Conservation (phyloP, 2,888 invertebrate species). For the Cheilosia grossa region DNA sequence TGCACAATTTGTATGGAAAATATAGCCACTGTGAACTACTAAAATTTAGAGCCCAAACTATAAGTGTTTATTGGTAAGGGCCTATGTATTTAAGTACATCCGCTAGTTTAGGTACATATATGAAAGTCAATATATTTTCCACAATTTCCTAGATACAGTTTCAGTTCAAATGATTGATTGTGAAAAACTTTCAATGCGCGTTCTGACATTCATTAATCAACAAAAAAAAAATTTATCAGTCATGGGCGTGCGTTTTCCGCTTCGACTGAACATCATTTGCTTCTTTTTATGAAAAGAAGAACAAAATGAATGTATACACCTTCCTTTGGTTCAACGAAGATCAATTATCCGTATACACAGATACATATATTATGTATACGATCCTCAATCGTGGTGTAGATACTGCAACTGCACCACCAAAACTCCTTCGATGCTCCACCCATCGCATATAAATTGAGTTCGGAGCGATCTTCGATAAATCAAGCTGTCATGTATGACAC, state of each 20-base stretch:
- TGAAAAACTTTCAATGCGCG: not conserved
- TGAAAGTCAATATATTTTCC: no score
- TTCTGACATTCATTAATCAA: constrained; percentile 20
- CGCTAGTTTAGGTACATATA: no score
- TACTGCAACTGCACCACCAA: not conserved
- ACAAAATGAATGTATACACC: not conserved
- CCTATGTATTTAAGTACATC: no score
- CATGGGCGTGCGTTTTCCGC: constrained; percentile 1
- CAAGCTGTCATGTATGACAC: constrained; percentile 58
- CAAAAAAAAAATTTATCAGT: constrained; percentile 1
- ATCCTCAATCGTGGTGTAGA: constrained; percentile 1
- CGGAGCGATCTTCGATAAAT: constrained; percentile 59
- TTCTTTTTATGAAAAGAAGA: not conserved
- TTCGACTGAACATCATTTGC: not conserved
- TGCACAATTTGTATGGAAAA: no score
- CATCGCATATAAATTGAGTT: constrained; percentile 11
- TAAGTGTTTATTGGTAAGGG: no score
- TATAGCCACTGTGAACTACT: no score
- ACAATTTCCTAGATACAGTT: no score
- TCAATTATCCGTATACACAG: constrained; percentile 18
- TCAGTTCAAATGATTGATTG: constrained; percentile 11
- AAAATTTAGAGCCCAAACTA: no score
- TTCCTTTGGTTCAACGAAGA: constrained; percentile 12
- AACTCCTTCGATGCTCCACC: constrained; percentile 12
- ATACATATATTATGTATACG: not conserved